These are phyloP conservation scores for Ectropis grisescens DNA, from an alignment of 1,140 invertebrate genomes.

Conservation along the genomic window DNA sequence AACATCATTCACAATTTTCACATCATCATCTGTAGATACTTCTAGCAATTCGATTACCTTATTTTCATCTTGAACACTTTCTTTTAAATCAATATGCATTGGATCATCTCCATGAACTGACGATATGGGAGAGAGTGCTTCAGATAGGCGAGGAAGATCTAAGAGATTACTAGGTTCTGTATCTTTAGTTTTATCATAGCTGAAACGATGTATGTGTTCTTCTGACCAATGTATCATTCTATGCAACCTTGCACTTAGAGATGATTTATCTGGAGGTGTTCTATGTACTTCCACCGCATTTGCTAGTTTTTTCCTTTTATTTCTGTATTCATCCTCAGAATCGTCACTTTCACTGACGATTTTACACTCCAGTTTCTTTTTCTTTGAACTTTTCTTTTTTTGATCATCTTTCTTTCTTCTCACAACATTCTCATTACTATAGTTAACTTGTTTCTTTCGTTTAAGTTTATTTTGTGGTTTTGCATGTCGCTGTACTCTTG, in stretches of 20 bases:
- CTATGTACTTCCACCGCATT: slow-evolving; percentile 44
- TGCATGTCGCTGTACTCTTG: slow-evolving; percentile 19
- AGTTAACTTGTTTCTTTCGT: slow-evolving; percentile 16
- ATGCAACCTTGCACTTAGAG: slow-evolving; percentile 44
- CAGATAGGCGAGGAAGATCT: no score
- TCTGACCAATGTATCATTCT: slow-evolving; percentile 32
- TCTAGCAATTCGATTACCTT: slow-evolving; percentile 20
- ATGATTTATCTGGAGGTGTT: slow-evolving; percentile 36
- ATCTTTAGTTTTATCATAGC: no score
- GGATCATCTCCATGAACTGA: slow-evolving; percentile 2
- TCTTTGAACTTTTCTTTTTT: slow-evolving; percentile 27
- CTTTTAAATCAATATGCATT: slow-evolving; percentile 5
- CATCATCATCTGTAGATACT: slow-evolving; percentile 24
- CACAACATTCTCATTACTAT: slow-evolving; percentile 1
- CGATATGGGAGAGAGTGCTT: slow-evolving; percentile 1
- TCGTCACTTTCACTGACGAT: slow-evolving; percentile 44
- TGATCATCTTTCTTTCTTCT: slow-evolving; percentile 27
- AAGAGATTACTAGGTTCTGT: no score
- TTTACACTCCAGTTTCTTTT: slow-evolving; percentile 25
- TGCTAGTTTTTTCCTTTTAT: slow-evolving; percentile 49
- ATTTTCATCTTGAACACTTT: slow-evolving; percentile 6
- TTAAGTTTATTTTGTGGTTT: slow-evolving; percentile 28
- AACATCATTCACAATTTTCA: slow-evolving; percentile 7
- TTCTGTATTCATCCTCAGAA: slow-evolving; percentile 54
- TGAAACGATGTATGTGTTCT: no score